These are phyloP conservation scores for Albula glossodonta DNA, from an alignment of 2,113 vertebrate species.

Conservation along the genomic window DNA sequence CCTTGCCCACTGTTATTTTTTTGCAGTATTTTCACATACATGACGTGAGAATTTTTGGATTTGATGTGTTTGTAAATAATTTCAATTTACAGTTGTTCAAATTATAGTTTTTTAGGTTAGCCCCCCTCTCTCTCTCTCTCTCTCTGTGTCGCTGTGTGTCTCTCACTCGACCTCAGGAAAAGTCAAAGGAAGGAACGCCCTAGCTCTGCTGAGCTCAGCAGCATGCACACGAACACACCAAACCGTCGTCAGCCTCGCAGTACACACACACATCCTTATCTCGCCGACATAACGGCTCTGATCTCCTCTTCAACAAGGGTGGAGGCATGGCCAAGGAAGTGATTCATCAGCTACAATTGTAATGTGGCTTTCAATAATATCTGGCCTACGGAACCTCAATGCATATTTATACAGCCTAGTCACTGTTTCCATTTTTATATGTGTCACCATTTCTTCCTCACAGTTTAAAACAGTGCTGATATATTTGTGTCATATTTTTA, in stretches of 20 bases:
- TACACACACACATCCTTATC: neutral
- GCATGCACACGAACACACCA: neutral
- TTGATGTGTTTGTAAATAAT: too few species aligned
- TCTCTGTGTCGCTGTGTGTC: neutral
- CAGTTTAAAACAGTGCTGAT: neutral
- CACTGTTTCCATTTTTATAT: neutral
- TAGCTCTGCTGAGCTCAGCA: conserved; percentile 8
- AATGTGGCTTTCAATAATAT: neutral
- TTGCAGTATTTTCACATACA: too few species aligned
- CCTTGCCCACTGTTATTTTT: too few species aligned
- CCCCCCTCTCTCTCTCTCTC: neutral
- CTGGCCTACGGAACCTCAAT: neutral
- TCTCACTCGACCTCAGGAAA: neutral
- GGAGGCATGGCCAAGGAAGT: neutral
- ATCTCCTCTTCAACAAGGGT: neutral
- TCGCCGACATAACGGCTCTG: neutral
- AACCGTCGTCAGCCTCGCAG: neutral
- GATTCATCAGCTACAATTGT: neutral
- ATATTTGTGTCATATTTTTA: neutral
- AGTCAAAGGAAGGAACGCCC: conserved; percentile 6
- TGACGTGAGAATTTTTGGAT: too few species aligned
- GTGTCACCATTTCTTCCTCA: neutral
- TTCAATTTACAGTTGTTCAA: too few species aligned
- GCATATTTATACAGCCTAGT: neutral
- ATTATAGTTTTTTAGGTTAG: neutral